Percentiles rank a stretch among this genome's conserved stretches.
phyloP scores from a whole-genome alignment of 2,888 invertebrate genomes.

The Venusia cambrica region DNA sequence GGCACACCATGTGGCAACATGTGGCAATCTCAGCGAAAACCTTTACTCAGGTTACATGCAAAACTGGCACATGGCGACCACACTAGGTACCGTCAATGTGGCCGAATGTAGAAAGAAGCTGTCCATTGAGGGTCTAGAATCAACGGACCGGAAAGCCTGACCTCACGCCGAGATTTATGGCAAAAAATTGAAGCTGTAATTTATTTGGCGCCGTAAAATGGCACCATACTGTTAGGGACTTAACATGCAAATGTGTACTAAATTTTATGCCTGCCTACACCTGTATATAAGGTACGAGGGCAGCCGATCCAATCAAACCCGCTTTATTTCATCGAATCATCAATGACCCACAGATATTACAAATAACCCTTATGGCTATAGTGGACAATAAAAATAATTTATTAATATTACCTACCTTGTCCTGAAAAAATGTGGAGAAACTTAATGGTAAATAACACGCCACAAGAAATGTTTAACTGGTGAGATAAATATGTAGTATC shows the following conservation, averaged over 20 bases:
- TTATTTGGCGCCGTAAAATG: constrained; percentile 21
- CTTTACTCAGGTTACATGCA: constrained; percentile 57
- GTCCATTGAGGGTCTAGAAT: constrained; percentile 51
- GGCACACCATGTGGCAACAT: constrained; percentile 62
- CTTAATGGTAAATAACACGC: too few species aligned
- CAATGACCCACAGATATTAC: too few species aligned
- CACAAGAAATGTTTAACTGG: too few species aligned
- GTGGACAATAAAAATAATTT: too few species aligned
- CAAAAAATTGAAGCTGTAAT: constrained; percentile 15
- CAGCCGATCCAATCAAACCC: too few species aligned
- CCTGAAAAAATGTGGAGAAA: too few species aligned
- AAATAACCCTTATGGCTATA: too few species aligned
- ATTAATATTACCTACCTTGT: too few species aligned
- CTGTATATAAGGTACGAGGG: too few species aligned
- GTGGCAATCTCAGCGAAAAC: constrained; percentile 64
- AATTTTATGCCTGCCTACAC: not conserved
- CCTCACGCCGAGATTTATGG: constrained; percentile 42
- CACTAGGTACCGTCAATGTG: constrained; percentile 39
- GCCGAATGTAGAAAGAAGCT: constrained; percentile 63
- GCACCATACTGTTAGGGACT: constrained; percentile 10
- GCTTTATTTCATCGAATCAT: too few species aligned
- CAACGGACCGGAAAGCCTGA: constrained; percentile 48
- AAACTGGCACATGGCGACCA: constrained; percentile 65
- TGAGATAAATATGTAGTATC: too few species aligned
- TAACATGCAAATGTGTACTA: constrained; percentile 9